These are phyloP conservation scores for Chaenogobius annularis DNA, from an alignment of 2,113 vertebrate genomes.

Conservation along the genomic window DNA sequence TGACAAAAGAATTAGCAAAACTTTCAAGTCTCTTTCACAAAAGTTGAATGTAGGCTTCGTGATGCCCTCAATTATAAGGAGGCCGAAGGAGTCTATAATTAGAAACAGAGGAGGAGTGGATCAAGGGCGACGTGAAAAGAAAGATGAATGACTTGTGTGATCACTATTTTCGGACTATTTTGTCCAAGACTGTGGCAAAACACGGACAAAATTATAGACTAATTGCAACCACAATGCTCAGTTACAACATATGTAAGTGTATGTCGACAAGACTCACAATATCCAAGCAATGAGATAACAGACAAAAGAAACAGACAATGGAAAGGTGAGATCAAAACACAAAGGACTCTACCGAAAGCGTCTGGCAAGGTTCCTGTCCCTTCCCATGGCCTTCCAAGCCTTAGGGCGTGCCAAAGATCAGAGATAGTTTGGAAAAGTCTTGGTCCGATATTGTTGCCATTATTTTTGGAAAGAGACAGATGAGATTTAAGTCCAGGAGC, in stretches of 20 bases:
- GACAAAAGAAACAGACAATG: constrained; percentile 27
- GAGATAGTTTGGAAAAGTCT: constrained; percentile 42
- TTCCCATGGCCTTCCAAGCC: constrained; percentile 83
- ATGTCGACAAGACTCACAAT: constrained; percentile 11
- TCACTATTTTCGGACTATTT: constrained; percentile 51
- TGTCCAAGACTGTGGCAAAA: constrained; percentile 22
- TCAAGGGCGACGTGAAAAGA: constrained; percentile 68
- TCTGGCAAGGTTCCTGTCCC: constrained; percentile 89
- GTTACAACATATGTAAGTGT: not conserved
- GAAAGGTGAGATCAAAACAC: constrained; percentile 40
- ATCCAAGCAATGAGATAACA: constrained; percentile 10
- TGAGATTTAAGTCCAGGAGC: constrained; percentile 37
- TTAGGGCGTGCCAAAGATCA: constrained; percentile 50
- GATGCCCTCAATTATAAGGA: constrained; percentile 80
- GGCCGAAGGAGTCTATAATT: constrained; percentile 74
- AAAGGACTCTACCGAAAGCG: constrained; percentile 87
- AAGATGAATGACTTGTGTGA: constrained; percentile 65
- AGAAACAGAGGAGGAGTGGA: constrained; percentile 60
- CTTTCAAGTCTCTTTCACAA: constrained; percentile 45
- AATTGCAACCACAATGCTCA: not conserved
- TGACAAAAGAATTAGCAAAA: constrained; percentile 25
- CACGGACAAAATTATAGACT: constrained; percentile 23
- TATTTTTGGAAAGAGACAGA: constrained; percentile 35
- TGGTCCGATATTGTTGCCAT: constrained; percentile 51
- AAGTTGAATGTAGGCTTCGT: constrained; percentile 71